Percentiles rank a stretch among this genome's conserved stretches.
Evolutionary conservation across 2,888 invertebrate genomes (phyloP).

Genomic region (Linnaemya tessellans): DNA sequence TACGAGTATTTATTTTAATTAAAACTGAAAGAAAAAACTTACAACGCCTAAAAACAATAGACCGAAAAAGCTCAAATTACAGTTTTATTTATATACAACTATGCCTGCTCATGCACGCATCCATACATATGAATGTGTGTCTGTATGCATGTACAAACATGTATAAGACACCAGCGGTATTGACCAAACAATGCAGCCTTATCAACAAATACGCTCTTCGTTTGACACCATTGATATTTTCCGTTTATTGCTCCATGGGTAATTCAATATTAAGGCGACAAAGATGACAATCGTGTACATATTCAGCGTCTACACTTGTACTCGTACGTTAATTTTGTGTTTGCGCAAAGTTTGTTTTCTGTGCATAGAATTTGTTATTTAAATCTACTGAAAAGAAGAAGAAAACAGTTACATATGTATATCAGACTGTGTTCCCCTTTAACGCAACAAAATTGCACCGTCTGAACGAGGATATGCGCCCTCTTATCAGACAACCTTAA

Average conservation of each 20-base stretch:
- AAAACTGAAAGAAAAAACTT: neutral
- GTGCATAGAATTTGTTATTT: no score
- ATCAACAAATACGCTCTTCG: conserved; percentile 33
- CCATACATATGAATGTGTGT: no score
- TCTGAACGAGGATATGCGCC: neutral
- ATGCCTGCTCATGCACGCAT: conserved; percentile 10
- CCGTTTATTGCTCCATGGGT: conserved; percentile 38
- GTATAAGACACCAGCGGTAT: conserved; percentile 38
- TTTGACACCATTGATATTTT: conserved; percentile 27
- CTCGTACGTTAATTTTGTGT: no score
- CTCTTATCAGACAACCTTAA: conserved; percentile 7
- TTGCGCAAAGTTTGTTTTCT: no score
- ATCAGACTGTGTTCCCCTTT: no score
- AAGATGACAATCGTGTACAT: conserved; percentile 24
- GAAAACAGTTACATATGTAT: no score
- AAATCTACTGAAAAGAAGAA: no score
- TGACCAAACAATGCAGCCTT: conserved; percentile 38
- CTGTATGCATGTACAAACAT: conserved; percentile 10
- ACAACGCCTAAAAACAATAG: conserved; percentile 39
- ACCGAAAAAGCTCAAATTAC: conserved; percentile 56
- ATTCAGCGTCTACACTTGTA: neutral
- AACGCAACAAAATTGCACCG: no score
- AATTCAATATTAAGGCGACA: conserved; percentile 49
- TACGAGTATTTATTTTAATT: conserved; percentile 43
- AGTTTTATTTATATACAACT: conserved; percentile 54